These are phyloP conservation scores for Orius insidiosus DNA, from an alignment of 1,140 invertebrate genomes.

Conservation along the genomic window DNA sequence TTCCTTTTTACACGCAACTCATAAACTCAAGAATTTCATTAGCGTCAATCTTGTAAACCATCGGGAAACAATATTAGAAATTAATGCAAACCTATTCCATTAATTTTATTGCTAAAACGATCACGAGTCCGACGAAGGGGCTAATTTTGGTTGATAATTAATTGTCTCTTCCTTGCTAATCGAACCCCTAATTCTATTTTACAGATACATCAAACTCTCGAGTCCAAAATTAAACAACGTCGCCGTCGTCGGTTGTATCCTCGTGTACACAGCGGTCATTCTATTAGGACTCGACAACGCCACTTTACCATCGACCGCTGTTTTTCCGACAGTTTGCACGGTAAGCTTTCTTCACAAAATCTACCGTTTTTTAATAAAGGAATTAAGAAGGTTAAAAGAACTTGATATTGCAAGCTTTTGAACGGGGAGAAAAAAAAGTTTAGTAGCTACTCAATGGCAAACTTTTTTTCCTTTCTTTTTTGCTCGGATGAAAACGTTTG, in stretches of 20 bases:
- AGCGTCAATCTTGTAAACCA: background rate
- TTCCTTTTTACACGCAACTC: too few species aligned
- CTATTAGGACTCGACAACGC: conserved; percentile 71
- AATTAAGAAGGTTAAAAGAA: too few species aligned
- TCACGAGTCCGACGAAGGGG: background rate
- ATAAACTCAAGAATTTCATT: background rate
- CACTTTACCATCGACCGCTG: conserved; percentile 43
- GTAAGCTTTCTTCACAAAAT: conserved; percentile 36
- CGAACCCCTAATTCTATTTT: conserved; percentile 1
- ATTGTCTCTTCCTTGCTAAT: background rate
- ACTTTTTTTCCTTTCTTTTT: background rate
- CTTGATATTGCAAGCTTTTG: too few species aligned
- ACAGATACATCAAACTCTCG: conserved; percentile 75
- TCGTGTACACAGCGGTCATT: conserved; percentile 86
- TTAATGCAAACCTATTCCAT: background rate
- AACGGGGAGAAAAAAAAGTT: too few species aligned
- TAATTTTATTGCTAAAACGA: too few species aligned
- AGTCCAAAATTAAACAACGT: conserved; percentile 93
- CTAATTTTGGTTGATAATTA: background rate
- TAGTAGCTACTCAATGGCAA: too few species aligned
- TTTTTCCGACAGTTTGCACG: conserved; percentile 68
- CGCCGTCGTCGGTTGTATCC: conserved; percentile 81
- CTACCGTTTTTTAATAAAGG: too few species aligned
- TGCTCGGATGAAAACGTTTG: background rate
- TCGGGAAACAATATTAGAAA: too few species aligned